Base-by-base conservation (phyloP, 2,888 invertebrate genomes). In the Deilephila elpenor region DNA sequence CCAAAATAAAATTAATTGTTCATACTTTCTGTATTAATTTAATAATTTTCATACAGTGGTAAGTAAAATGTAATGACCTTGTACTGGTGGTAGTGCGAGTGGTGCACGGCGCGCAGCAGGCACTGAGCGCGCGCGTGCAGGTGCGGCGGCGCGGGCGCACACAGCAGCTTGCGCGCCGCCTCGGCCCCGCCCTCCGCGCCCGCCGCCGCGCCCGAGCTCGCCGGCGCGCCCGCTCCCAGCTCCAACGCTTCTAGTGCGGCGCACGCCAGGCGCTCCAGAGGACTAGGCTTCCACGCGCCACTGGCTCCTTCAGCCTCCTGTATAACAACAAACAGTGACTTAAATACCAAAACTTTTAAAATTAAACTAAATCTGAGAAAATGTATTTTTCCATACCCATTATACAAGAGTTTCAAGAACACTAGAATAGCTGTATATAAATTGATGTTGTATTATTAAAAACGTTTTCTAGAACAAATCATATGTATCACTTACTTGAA, bases 1-100 rank as follows among this genome's bases (percentile, higher is more conserved):
- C 37, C 37, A 7, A 37, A 6, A 37, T 37, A 7, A 44, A 44
- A 44, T 11, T 8, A 44, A 44, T 44, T 11, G 11, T 11, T 44
- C 11, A 11, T 3, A 44, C 11, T 11, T 8, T 44, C 3, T 1
- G 11, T 11, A 44, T 11, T 5, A 5, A 19, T 56, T 2, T n/a
- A 5, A 17, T 51, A 56, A 56, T 17, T 11, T 17, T 19, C 19
- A 14, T 19, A n/a, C 17, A 14, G 25, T 25, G 19, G 70, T 29
- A 37, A 19, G 71, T 32, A 74, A 32, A 59, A 11, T 34, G 3
- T 56, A 5, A 25, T 72, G 14, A 96, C 98, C 95, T 98, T 99
- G 86, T 98, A 98, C 81, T 96, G 96, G 86, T 99, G 98, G 89
- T 99, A 99, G 7, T 96, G 93, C 64, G 96, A 96, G 51, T 96